Conservation (phyloP, 2,797 vertebrate genomes). For the Amblyraja radiata region DNA sequence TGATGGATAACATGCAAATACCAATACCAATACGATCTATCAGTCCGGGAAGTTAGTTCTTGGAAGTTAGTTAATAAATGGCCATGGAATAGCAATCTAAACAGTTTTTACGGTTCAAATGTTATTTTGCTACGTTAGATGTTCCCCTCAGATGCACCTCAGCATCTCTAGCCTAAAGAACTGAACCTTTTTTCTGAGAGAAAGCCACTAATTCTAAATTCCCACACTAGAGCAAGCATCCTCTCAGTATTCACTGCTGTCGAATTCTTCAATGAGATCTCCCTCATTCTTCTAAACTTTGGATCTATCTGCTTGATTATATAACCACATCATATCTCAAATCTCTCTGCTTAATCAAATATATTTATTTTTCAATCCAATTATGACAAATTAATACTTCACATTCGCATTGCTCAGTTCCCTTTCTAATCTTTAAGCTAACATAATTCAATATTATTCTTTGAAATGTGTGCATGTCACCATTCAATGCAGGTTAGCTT, state of each 20-base stretch:
- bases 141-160: not conserved
- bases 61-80: not conserved
- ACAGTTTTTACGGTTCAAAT: not conserved
- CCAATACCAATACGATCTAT: not conserved
- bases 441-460: not conserved
- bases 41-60: not conserved
- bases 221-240: too few relatives aligned
- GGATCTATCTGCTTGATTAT: too few relatives aligned
- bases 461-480: not conserved
- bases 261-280: too few relatives aligned
- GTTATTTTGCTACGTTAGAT: not conserved
- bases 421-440: not conserved
- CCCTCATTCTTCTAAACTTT: too few relatives aligned
- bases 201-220: too few relatives aligned
- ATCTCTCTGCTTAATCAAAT: not conserved
- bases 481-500: not conserved
- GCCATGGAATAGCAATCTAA: not conserved
- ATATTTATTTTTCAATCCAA: not conserved
- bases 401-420: not conserved
- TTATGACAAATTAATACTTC: too few relatives aligned
- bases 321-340: too few relatives aligned
- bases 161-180: too few relatives aligned
- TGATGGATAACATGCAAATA: too few relatives aligned
- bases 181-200: too few relatives aligned
- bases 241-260: too few relatives aligned